A percentile compares a stretch with the other conserved stretches of the same genome.
Conservation (phyloP, 1,140 invertebrate species). For the Heliconius melpomene region DNA sequence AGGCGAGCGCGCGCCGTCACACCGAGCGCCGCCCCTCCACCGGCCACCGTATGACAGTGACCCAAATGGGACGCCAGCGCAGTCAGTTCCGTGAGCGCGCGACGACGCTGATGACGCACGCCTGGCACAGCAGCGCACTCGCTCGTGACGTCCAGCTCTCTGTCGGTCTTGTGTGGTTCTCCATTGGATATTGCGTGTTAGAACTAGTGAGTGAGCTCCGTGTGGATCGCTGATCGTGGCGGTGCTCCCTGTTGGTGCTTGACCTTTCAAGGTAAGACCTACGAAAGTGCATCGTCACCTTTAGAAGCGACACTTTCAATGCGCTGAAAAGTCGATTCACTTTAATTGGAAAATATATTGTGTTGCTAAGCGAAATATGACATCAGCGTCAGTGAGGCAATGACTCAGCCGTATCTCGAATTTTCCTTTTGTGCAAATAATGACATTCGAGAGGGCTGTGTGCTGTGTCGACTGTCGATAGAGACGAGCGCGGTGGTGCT, state of each 20-base stretch:
- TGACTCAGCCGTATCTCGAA: constrained; percentile 76
- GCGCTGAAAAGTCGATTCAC: constrained; percentile 14
- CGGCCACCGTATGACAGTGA: constrained; percentile 77
- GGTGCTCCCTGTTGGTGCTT: constrained; percentile 47
- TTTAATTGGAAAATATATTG: constrained; percentile 29
- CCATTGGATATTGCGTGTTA: constrained; percentile 70
- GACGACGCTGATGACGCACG: constrained; percentile 50
- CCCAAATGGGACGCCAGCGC: constrained; percentile 77
- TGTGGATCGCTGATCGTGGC: constrained; percentile 48
- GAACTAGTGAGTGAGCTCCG: constrained; percentile 68
- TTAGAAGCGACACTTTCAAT: constrained; percentile 39
- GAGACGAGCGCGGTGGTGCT: constrained; percentile 38
- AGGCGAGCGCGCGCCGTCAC: constrained; percentile 66
- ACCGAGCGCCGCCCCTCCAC: constrained; percentile 68
- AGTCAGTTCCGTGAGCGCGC: constrained; percentile 77
- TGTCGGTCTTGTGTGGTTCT: constrained; percentile 65
- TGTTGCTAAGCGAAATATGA: constrained; percentile 45
- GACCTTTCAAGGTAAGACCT: constrained; percentile 61
- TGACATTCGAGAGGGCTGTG: constrained; percentile 52
- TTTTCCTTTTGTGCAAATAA: constrained; percentile 73
- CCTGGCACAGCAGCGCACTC: constrained; percentile 34
- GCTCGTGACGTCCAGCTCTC: constrained; percentile 50
- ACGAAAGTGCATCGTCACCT: constrained; percentile 46
- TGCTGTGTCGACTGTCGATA: constrained; percentile 30
- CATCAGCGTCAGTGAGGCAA: constrained; percentile 54